A percentile compares a stretch with the other conserved stretches of the same genome.
These are phyloP conservation scores for Drosophila ustulata DNA, from an alignment of 2,888 invertebrate species.

Conservation along the genomic window DNA sequence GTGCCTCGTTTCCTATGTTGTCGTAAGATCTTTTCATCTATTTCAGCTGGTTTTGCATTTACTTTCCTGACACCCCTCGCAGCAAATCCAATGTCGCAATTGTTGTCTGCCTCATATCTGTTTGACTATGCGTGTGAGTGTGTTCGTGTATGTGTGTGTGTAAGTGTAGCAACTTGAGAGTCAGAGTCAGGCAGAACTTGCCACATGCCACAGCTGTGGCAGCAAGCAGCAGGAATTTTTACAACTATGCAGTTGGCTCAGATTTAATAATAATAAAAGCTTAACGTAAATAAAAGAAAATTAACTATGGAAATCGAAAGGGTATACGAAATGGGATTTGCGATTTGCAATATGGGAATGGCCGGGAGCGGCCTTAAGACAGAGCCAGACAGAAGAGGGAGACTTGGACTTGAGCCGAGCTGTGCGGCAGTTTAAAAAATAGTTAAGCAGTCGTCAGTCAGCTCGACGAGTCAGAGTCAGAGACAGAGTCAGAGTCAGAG, in stretches of 20 bases:
- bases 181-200: conserved; percentile 51
- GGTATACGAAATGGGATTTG: conserved; percentile 3
- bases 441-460: conserved; percentile 38
- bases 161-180: conserved; percentile 40
- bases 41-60: neutral
- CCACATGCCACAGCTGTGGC: conserved; percentile 66
- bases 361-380: neutral
- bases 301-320: conserved; percentile 27
- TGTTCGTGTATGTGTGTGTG: conserved; percentile 15
- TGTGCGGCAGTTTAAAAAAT: conserved; percentile 59
- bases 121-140: conserved; percentile 12
- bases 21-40: no score
- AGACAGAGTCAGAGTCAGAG: neutral
- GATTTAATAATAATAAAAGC: conserved; percentile 25
- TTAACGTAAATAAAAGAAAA: conserved; percentile 72
- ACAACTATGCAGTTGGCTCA: conserved; percentile 70
- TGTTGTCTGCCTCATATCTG: conserved; percentile 63
- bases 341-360: neutral
- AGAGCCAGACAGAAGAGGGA: neutral
- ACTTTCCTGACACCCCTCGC: conserved; percentile 58
- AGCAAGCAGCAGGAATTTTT: conserved; percentile 70
- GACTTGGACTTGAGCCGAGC: conserved; percentile 22
- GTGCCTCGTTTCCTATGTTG: no score
- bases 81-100: conserved; percentile 64
- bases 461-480: conserved; percentile 20